Percentiles rank a stretch among this genome's conserved stretches.
Conservation (phyloP, 2,113 vertebrate species). For the Coregonus clupeaformis region DNA sequence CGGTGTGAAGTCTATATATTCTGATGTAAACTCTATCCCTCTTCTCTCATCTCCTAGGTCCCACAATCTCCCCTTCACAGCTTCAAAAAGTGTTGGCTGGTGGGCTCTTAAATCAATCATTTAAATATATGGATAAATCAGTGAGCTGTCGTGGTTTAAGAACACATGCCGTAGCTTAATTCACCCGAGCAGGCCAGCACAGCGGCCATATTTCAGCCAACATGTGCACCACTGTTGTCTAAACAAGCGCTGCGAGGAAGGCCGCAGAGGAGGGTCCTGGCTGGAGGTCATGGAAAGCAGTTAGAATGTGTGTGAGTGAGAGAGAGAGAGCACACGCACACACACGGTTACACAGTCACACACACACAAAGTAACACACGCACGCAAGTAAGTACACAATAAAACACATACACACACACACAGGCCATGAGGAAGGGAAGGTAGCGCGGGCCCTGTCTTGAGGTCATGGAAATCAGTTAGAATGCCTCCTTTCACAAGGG, state of each 20-base stretch:
- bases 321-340: constrained; percentile 18
- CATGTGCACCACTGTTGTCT: constrained; percentile 81
- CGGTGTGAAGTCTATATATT: background rate
- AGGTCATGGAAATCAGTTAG: constrained; percentile 77
- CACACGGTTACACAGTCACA: background rate
- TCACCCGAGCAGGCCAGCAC: constrained; percentile 70
- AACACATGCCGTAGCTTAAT: constrained; percentile 76
- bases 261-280: constrained; percentile 69
- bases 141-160: constrained; percentile 67
- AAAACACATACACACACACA: constrained; percentile 14
- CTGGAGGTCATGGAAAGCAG: constrained; percentile 76
- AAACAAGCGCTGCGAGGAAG: constrained; percentile 73
- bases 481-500: constrained; percentile 73
- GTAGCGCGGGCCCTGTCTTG: constrained; percentile 47
- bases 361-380: background rate
- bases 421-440: constrained; percentile 9
- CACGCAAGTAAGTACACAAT: constrained; percentile 6
- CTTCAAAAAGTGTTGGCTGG: constrained; percentile 62
- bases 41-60: background rate
- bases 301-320: constrained; percentile 57
- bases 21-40: constrained; percentile 9
- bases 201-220: constrained; percentile 74
- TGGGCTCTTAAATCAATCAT: constrained; percentile 75
- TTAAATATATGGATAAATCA: constrained; percentile 74
- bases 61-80: constrained; percentile 40